Percentiles rank a stretch among this genome's conserved stretches.
Evolutionary conservation across 1,140 invertebrate genomes (phyloP).

Genomic region (Aphelenchoides besseyi): DNA sequence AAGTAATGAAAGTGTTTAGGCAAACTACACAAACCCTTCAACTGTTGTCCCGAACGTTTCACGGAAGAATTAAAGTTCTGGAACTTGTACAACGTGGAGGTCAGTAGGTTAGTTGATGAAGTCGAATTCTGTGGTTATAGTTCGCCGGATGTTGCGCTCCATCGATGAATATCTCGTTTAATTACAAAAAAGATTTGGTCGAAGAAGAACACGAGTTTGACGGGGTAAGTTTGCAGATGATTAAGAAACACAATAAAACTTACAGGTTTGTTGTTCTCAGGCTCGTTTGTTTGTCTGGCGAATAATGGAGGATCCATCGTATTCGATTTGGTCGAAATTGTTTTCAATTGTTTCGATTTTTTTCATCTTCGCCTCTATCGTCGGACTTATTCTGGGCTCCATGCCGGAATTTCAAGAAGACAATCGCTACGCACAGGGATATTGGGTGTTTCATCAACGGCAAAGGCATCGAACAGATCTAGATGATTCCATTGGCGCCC

Average conservation of each 20-base stretch:
- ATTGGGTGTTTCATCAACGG: slow-evolving; percentile 50
- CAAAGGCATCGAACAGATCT: slow-evolving; percentile 16
- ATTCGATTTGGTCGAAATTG: slow-evolving; percentile 47
- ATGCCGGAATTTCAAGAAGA: slow-evolving; percentile 62
- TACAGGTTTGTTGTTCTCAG: slow-evolving; percentile 40
- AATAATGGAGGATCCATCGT: slow-evolving; percentile 56
- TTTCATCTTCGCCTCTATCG: slow-evolving; percentile 56
- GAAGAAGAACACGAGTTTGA: slow-evolving; percentile 48
- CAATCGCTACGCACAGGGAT: slow-evolving; percentile 47
- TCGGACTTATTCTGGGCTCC: slow-evolving; percentile 57
- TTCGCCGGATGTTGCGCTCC: slow-evolving; percentile 46
- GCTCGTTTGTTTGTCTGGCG: slow-evolving; percentile 52
- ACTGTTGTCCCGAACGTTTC: slow-evolving; percentile 65
- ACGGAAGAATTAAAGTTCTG: slow-evolving; percentile 65
- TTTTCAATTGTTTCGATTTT: slow-evolving; percentile 55
- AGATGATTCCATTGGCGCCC: slow-evolving; percentile 18
- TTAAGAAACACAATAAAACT: background rate
- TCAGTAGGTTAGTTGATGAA: slow-evolving; percentile 36
- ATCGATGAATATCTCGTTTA: slow-evolving; percentile 8
- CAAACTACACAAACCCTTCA: slow-evolving; percentile 65
- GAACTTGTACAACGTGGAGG: slow-evolving; percentile 63
- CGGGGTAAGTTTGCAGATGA: slow-evolving; percentile 27
- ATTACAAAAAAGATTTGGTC: slow-evolving; percentile 20
- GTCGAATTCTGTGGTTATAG: slow-evolving; percentile 34
- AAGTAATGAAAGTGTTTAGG: slow-evolving; percentile 49